Base-by-base conservation (phyloP, 1,140 invertebrate species). In the Leptopilina boulardi region DNA sequence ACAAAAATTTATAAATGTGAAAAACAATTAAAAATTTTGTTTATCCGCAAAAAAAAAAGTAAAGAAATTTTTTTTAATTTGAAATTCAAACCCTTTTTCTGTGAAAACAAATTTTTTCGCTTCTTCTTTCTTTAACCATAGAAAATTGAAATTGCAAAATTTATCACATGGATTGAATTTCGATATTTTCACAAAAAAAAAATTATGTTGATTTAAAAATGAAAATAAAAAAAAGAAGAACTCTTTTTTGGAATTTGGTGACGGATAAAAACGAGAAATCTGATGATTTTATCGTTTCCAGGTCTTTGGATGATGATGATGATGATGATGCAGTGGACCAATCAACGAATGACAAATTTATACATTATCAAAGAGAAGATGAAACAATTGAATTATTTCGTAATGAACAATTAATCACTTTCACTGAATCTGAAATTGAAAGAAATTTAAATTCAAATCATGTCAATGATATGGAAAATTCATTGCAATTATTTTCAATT, bases 191-290 rank as follows among this genome's bases (percentile, higher is more conserved):
- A 30, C 26, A 5, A 2, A 30, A 26, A 15, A 26, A n/a, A n/a
- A n/a, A n/a, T n/a, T 59, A 15, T 30, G n/a, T 59, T 23, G 26
- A 11, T 21, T 6, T 38, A 47, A 44, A 72, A 13, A 13, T 44
- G 3, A 18, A 72, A n/a, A n/a, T n/a, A n/a, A 73, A 71, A 30
- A 77, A 80, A 42, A 44, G 19, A 34, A 13, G 41, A 44, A 23
- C 15, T 70, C 26, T 11, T 72, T 47, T 72, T 23, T 47, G 42
- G 41, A 66, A 23, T 34, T 11, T 59, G 18, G 51, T 11, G 23
- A 1, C 23, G 34, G 34, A 38, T 38, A 66, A n/a, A 23, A 66
- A 66, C 26, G 26, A 34, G 59, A 66, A 34, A 26, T 66, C 59
- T 66, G 13, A 66, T 66, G 23, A 66, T 13, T 66, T 66, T 66